Percentiles rank a stretch among this genome's conserved stretches.
phyloP scores from a whole-genome alignment of 2,888 invertebrate genomes.

The Anthophora plumipes region DNA sequence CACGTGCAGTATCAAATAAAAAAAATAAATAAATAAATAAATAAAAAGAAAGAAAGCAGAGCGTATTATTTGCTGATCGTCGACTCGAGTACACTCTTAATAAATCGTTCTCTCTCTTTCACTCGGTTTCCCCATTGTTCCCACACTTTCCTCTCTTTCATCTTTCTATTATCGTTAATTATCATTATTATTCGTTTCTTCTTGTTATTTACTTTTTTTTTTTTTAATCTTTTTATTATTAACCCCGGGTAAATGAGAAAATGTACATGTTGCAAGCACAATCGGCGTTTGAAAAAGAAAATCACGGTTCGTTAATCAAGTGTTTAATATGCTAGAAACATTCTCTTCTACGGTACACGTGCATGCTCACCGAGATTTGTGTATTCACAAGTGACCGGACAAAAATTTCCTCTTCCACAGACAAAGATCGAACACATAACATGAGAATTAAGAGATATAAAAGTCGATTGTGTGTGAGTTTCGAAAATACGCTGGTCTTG shows the following conservation, averaged over 20 bases:
- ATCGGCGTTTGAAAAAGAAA: slow-evolving; percentile 32
- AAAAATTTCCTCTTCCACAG: slow-evolving; percentile 51
- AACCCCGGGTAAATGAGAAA: slow-evolving; percentile 8
- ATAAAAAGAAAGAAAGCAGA: slow-evolving; percentile 37
- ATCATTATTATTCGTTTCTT: too few species aligned
- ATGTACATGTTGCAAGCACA: slow-evolving; percentile 60
- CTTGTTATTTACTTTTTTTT: too few species aligned
- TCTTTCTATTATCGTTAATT: too few species aligned
- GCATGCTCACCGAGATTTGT: slow-evolving; percentile 64
- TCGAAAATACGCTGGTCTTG: slow-evolving; percentile 20
- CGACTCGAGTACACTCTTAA: neutral
- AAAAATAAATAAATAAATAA: too few species aligned
- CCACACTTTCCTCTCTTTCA: neutral
- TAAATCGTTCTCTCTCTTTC: neutral
- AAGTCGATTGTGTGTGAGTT: slow-evolving; percentile 64
- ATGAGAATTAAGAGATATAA: slow-evolving; percentile 71
- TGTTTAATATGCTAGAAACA: slow-evolving; percentile 56
- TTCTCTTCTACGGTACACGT: slow-evolving; percentile 62
- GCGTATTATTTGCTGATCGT: slow-evolving; percentile 25
- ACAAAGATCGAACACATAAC: slow-evolving; percentile 72
- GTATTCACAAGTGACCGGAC: slow-evolving; percentile 52
- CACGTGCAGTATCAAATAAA: neutral
- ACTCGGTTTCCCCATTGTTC: neutral
- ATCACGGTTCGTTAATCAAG: slow-evolving; percentile 46
- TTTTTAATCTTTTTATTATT: neutral